These are phyloP conservation scores for Musca vetustissima DNA, from an alignment of 1,140 invertebrate species.

Conservation along the genomic window DNA sequence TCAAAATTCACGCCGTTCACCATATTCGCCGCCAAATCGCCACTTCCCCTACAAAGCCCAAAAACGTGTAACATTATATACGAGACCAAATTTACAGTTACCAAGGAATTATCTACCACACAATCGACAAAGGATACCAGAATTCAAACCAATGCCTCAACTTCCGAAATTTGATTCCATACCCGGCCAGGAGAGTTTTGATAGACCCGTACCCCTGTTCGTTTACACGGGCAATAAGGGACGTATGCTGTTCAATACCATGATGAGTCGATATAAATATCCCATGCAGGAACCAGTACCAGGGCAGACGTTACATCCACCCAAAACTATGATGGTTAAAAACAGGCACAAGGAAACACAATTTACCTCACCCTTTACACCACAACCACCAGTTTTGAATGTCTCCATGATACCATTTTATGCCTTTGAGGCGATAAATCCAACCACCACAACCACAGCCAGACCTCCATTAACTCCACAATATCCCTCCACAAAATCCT, in stretches of 20 bases:
- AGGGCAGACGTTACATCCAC: conserved; percentile 45
- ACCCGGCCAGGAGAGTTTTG: conserved; percentile 36
- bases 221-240: conserved; percentile 45
- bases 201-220: conserved; percentile 33
- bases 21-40: conserved; percentile 25
- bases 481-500: conserved; percentile 27
- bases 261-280: conserved; percentile 42
- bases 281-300: conserved; percentile 52
- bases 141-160: conserved; percentile 26
- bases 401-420: conserved; percentile 50
- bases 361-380: neutral
- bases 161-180: conserved; percentile 44
- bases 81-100: neutral
- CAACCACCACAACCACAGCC: neutral
- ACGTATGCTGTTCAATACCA: conserved; percentile 44
- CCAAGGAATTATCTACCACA: neutral
- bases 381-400: conserved; percentile 46
- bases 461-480: conserved; percentile 21
- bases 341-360: too few relatives aligned
- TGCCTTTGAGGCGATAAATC: conserved; percentile 45
- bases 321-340: conserved; percentile 45
- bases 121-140: conserved; percentile 18
- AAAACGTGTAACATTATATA: conserved; percentile 28
- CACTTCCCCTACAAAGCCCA: conserved; percentile 13
- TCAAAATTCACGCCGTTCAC: conserved; percentile 9